Base-by-base conservation (phyloP, 2,888 invertebrate species). In the Lithophane ornitopus region DNA sequence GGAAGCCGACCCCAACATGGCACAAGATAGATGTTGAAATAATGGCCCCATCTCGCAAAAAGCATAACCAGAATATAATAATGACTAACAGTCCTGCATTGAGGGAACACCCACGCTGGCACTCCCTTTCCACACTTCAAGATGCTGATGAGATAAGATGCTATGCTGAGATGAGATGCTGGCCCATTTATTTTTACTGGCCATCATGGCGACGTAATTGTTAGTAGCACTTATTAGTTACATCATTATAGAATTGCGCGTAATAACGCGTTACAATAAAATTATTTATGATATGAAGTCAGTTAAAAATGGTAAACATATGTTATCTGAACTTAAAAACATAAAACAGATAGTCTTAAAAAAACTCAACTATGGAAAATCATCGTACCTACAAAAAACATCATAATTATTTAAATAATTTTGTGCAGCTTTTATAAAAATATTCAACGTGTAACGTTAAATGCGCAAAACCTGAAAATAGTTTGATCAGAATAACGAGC, bases 241-340 rank as follows among this genome's bases (percentile, higher is more conserved):
- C 14, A 28, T 58, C 58, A 54, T 14, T 56, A 19, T 69, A 41
- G n/a, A 70, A 70, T 72, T 52, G 22, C n/a, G 70, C 54, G 41
- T 41, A 28, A 28, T 41, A 8, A 28, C 49, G 14, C 19, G 26
- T 69, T 28, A 28, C 26, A 26, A 44, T 26, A 19, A 70, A 34
- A n/a, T 34, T 26, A 41, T 41, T 22, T 34, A 61, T 14, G 14
- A 8, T 28, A 28, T 28, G 22, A 26, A n/a, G 26, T 6, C 19
- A 16, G 41, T 26, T 8, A 22, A 26, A 63, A n/a, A 69, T 16
- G 3, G 22, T 71, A 54, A 70, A 52, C 16, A 71, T n/a, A n/a
- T 28, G 68, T 54, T 54, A 71, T 54, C 70, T 28, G 28, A 41
- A 70, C n/a, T 41, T 41, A 44, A 34, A 61, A 63, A 63, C 41